phyloP scores from a whole-genome alignment of 2,113 vertebrate genomes.

The Melierax canorus region DNA sequence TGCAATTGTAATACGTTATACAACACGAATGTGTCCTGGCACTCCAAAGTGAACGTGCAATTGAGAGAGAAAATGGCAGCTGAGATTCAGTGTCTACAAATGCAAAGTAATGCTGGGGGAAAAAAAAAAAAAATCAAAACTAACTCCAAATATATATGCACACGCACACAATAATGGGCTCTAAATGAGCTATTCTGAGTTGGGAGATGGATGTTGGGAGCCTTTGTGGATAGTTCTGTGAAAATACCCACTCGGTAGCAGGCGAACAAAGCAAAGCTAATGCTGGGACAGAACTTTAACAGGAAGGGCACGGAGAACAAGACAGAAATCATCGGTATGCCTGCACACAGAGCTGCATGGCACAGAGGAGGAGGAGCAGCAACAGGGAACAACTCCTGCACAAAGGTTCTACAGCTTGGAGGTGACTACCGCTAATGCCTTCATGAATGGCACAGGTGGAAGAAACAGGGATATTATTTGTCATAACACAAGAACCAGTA shows the following conservation, averaged over 20 bases:
- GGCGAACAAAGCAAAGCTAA: neutral
- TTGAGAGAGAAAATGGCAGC: neutral
- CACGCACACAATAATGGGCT: neutral
- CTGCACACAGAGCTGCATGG: rapidly evolving
- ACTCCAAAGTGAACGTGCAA: neutral
- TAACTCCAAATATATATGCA: neutral
- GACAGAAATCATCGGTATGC: neutral
- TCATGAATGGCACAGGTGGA: neutral
- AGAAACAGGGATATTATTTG: neutral
- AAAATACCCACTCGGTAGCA: rapidly evolving
- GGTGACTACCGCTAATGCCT: neutral
- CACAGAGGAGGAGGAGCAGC: neutral
- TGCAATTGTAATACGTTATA: neutral
- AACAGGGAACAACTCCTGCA: neutral
- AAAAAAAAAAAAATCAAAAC: neutral
- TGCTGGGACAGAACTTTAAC: neutral
- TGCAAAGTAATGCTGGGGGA: neutral
- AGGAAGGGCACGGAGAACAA: neutral
- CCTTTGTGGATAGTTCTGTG: neutral
- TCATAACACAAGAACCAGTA: neutral
- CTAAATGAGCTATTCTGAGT: neutral
- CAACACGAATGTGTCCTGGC: rapidly evolving
- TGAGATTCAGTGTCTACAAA: neutral
- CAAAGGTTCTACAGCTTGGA: neutral
- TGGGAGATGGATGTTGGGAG: neutral